Evolutionary conservation across 2,888 invertebrate genomes (phyloP), one percentile per base, ranked within the genome.

Genomic region (Rhaphigaster nebulosa): DNA sequence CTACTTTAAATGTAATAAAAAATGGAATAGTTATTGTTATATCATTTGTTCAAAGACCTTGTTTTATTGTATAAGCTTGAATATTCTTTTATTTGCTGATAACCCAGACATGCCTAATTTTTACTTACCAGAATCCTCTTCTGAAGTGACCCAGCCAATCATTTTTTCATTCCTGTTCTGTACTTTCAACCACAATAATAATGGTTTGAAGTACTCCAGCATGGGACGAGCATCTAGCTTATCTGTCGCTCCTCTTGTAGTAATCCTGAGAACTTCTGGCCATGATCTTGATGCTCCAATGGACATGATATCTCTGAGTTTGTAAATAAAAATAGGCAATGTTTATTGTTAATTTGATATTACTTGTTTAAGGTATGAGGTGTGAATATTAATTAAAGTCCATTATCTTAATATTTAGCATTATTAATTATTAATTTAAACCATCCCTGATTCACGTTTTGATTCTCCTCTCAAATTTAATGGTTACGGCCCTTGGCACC

Each of bases 191-290:
- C 97, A 98, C 0, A 96, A 94, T 91, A 95, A 95, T 29, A 98
- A 94, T 0, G 98, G 98, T 92, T 96, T 95, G 94, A 98, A 98
- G 93, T 98, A 98, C 93, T 96, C 96, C 56, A 97, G 94, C 92
- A 98, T 94, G 0, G 98, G 95, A 92, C 96, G 95, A 0, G 97
- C 96, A 70, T 97, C 97, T 93, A 98, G 95, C 92, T 96, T 94
- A 52, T 93, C 96, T 0, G 96, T 95, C 92, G 95, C 95, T 0
- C 96, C 96, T 91, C 95, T 94, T 0, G 97, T 97, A 93, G 97
- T 94, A 91, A 95, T 95, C 90, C 96, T 94, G 92, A 98, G 95
- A 26, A 97, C 95, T 91, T 98, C 96, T n/a, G 96, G 95, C 93
- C 97, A 96, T 15, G 95, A 94, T 92, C 95, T 95, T 0, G 96